Conservation (phyloP, 2,888 invertebrate species). For the Eucera pruinosa region DNA sequence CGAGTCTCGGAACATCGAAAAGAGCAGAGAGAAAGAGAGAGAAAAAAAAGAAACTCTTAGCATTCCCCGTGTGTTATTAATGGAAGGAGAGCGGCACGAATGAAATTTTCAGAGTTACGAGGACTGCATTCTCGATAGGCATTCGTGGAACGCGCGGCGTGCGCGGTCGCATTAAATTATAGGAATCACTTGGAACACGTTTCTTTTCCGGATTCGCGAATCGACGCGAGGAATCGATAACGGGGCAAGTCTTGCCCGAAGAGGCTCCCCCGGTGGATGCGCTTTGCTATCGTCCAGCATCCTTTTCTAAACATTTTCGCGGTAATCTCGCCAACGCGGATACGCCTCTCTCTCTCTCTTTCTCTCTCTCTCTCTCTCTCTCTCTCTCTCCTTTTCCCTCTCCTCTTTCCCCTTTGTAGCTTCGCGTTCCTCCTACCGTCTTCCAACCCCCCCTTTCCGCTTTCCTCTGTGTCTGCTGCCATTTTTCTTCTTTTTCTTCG, state of each 20-base stretch:
- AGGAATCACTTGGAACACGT: constrained; percentile 26
- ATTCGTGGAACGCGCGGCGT: too few relatives aligned
- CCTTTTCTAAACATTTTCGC: constrained; percentile 57
- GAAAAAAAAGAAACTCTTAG: too few relatives aligned
- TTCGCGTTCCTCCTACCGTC: constrained; percentile 18
- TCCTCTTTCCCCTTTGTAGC: not conserved
- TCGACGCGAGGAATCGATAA: constrained; percentile 59
- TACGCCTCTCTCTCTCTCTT: not conserved
- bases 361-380: constrained; percentile 9
- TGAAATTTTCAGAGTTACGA: not conserved
- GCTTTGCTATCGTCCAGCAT: constrained; percentile 52
- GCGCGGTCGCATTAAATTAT: constrained; percentile 4
- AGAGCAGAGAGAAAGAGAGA: not conserved
- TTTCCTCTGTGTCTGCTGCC: too few relatives aligned
- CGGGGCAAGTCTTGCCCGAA: constrained; percentile 27
- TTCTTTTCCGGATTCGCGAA: constrained; percentile 41
- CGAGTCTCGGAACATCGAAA: not conserved
- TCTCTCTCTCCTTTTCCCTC: not conserved
- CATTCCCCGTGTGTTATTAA: not conserved
- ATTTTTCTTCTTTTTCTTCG: constrained; percentile 22
- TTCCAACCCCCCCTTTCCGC: too few relatives aligned
- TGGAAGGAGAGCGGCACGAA: too few relatives aligned
- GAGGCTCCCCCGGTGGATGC: constrained; percentile 43
- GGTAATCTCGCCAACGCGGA: constrained; percentile 40
- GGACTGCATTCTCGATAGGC: not conserved